These are phyloP conservation scores for Chloroclystis v-ata DNA, from an alignment of 2,888 invertebrate genomes.

Conservation along the genomic window DNA sequence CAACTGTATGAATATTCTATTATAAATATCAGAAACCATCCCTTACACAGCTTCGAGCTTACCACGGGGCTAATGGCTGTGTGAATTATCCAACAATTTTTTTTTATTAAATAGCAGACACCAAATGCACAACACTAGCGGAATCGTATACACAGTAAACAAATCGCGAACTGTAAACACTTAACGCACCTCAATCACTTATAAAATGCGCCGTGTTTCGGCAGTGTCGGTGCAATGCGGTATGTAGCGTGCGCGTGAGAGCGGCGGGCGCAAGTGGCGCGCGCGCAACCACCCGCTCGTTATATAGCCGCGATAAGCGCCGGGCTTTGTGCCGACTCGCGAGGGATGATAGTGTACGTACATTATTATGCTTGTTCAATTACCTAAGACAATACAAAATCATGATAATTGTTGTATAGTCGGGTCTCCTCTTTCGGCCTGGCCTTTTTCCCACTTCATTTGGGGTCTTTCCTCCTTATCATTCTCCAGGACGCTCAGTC, in stretches of 20 bases:
- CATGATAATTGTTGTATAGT: too few relatives aligned
- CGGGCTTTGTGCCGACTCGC: constrained; percentile 37
- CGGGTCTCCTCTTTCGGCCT: too few relatives aligned
- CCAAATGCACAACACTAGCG: constrained; percentile 33
- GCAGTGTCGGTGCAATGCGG: background rate
- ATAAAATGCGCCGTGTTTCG: constrained; percentile 24
- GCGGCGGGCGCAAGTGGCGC: constrained; percentile 65
- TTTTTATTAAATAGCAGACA: constrained; percentile 9
- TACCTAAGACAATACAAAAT: too few relatives aligned
- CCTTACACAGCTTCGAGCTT: too few relatives aligned
- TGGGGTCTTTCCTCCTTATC: too few relatives aligned
- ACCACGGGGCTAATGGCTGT: too few relatives aligned
- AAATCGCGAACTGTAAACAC: constrained; percentile 13
- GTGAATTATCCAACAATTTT: too few relatives aligned
- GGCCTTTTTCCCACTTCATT: too few relatives aligned
- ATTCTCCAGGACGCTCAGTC: too few relatives aligned
- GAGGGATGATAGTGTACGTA: constrained; percentile 21
- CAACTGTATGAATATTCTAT: too few relatives aligned
- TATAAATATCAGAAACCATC: too few relatives aligned
- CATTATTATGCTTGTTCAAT: too few relatives aligned
- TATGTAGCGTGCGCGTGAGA: constrained; percentile 48
- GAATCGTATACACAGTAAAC: constrained; percentile 26
- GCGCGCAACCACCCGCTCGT: constrained; percentile 55
- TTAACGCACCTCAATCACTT: constrained; percentile 70
- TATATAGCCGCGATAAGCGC: constrained; percentile 68